Conservation (phyloP, 2,797 vertebrate species). For the Eulemur rubriventer region DNA sequence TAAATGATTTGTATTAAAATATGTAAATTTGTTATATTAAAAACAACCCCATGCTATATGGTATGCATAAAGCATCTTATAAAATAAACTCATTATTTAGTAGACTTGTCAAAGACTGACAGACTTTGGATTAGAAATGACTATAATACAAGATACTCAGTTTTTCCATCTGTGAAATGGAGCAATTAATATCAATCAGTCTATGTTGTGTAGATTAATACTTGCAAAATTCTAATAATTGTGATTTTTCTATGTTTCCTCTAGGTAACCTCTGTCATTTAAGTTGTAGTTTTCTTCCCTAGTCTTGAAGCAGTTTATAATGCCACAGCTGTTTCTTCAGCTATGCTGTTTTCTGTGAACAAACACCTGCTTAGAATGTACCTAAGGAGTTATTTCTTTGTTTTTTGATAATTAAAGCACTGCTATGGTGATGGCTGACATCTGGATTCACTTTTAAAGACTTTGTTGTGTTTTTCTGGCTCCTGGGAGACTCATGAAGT, state of each 20-base stretch:
- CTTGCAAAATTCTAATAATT: constrained; percentile 34
- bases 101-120: not conserved
- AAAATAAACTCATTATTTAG: constrained; percentile 21
- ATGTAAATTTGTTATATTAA: not conserved
- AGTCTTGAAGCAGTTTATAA: constrained; percentile 37
- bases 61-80: not conserved
- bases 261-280: not conserved
- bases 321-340: constrained; percentile 57
- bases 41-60: not conserved
- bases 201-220: not conserved
- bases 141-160: constrained; percentile 9
- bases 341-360: constrained; percentile 53
- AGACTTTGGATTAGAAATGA: constrained; percentile 24
- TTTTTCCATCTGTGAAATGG: constrained; percentile 68
- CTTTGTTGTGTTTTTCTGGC: constrained; percentile 44
- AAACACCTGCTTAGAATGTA: constrained; percentile 72
- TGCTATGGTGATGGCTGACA: constrained; percentile 56
- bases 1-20: not conserved
- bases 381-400: constrained; percentile 75
- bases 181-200: constrained; percentile 59
- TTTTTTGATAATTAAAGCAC: constrained; percentile 70
- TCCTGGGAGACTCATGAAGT: constrained; percentile 60
- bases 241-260: not conserved
- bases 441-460: constrained; percentile 75
- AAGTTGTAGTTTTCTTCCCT: constrained; percentile 7